A percentile compares a stretch with the other conserved stretches of the same genome.
Evolutionary conservation across 2,113 vertebrate species (phyloP).

Genomic region (Eptesicus fuscus): DNA sequence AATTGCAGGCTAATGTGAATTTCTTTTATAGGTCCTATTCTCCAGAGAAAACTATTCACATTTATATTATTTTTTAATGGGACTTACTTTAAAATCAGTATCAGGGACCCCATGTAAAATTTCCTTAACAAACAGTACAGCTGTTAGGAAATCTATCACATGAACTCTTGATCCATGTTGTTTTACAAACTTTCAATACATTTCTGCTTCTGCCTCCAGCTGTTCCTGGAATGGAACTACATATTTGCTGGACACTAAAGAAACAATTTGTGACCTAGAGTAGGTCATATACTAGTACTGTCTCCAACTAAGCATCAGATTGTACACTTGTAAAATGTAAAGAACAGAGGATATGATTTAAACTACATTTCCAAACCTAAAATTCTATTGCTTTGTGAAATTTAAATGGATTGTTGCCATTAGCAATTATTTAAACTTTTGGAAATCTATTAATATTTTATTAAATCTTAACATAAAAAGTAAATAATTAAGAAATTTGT

Average conservation of each 20-base stretch:
- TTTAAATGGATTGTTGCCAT: background rate
- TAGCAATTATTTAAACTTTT: background rate
- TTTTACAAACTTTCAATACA: background rate
- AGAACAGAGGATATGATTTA: background rate
- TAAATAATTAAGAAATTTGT: background rate
- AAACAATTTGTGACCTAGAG: background rate
- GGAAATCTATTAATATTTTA: background rate
- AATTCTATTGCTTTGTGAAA: background rate
- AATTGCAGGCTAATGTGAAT: background rate
- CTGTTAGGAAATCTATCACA: conserved; percentile 7
- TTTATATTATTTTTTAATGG: conserved; percentile 37
- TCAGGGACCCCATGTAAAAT: background rate
- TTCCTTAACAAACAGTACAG: background rate
- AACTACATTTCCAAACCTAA: background rate
- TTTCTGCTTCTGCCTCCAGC: background rate
- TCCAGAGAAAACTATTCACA: conserved; percentile 40
- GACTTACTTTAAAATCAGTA: background rate
- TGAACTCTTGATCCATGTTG: background rate
- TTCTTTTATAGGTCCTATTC: background rate
- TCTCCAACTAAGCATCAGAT: background rate
- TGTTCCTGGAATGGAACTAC: background rate
- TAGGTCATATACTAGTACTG: background rate
- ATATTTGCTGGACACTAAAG: background rate
- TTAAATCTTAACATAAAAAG: background rate
- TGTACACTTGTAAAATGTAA: background rate